Conservation (phyloP, 2,797 vertebrate species). For the Malurus splendens region DNA sequence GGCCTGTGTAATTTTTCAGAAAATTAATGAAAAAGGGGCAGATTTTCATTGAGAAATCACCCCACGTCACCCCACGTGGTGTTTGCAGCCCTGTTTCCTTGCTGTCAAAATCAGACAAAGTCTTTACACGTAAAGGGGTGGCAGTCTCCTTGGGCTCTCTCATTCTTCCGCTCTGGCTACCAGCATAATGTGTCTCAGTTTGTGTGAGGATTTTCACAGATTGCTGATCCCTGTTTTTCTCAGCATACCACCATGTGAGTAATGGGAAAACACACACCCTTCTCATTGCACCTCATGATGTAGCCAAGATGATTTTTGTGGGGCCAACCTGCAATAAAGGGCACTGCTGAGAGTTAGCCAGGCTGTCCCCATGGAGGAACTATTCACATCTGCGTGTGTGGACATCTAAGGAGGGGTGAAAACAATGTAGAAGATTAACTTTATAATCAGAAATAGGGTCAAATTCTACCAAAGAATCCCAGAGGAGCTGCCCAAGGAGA, state of each 20-base stretch:
- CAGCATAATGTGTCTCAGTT: background rate
- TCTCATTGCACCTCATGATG: background rate
- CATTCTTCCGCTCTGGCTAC: background rate
- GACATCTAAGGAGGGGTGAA: background rate
- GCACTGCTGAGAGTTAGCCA: background rate
- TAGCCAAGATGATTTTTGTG: background rate
- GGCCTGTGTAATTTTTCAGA: background rate
- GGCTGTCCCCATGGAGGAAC: background rate
- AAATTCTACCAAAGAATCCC: background rate
- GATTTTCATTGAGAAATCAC: background rate
- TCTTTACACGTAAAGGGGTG: background rate
- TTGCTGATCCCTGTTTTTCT: background rate
- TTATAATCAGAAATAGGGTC: background rate
- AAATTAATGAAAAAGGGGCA: background rate
- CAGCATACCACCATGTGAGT: accelerated
- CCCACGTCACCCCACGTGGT: background rate
- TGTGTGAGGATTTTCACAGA: background rate
- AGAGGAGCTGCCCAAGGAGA: background rate
- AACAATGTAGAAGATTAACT: background rate
- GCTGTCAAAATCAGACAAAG: background rate
- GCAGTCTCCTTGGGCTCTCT: background rate
- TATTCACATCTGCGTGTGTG: background rate
- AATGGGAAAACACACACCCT: background rate
- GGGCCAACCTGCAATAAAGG: background rate
- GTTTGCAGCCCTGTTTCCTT: background rate